These are phyloP conservation scores for Dascillus cervinus DNA, from an alignment of 2,888 invertebrate genomes.

Conservation along the genomic window DNA sequence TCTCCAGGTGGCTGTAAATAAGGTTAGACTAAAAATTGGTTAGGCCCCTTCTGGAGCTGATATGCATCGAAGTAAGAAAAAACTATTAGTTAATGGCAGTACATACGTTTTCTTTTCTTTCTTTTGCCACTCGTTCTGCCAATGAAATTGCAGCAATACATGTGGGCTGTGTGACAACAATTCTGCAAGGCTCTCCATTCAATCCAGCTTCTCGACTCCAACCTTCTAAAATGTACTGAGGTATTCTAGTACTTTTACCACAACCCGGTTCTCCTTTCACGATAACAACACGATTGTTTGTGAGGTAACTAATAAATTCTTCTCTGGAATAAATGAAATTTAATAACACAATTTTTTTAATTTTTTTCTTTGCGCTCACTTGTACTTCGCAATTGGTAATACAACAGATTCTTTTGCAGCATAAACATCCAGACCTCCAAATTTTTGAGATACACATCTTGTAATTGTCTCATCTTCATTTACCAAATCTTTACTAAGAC, in stretches of 20 bases:
- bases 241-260: conserved; percentile 66
- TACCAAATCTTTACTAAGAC: not conserved
- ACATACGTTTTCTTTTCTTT: conserved; percentile 52
- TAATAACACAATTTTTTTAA: conserved; percentile 2
- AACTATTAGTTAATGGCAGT: too few species aligned
- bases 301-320: conserved; percentile 46
- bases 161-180: conserved; percentile 60
- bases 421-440: conserved; percentile 23
- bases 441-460: conserved; percentile 14
- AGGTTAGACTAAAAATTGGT: too few species aligned
- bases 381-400: conserved; percentile 39
- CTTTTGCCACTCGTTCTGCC: conserved; percentile 56
- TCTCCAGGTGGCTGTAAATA: too few species aligned
- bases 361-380: conserved; percentile 27
- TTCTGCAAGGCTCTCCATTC: conserved; percentile 45
- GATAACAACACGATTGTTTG: conserved; percentile 48
- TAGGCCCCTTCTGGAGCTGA: too few species aligned
- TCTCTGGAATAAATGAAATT: conserved; percentile 32
- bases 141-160: conserved; percentile 61
- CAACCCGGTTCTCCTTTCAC: conserved; percentile 66
- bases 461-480: not conserved
- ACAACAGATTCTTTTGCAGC: conserved; percentile 27
- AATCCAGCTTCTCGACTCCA: conserved; percentile 34
- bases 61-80: too few species aligned
- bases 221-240: conserved; percentile 53